Base-by-base conservation (phyloP, 2,797 vertebrate genomes). In the Todus mexicanus region DNA sequence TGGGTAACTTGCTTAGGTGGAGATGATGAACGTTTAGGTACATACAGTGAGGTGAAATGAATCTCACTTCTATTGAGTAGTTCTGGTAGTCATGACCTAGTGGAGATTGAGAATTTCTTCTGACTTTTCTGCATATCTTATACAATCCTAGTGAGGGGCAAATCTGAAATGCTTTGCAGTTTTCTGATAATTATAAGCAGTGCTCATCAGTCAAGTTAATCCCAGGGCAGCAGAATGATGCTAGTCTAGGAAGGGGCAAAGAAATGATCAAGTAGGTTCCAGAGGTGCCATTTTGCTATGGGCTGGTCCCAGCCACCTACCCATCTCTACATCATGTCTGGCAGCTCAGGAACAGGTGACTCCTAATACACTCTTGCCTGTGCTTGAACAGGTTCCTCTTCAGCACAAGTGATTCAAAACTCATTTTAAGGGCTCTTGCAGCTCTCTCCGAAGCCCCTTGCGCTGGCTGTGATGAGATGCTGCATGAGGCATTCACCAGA, bases 1-100 rank as follows among this genome's bases (percentile, higher is more conserved):
- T 76, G 71, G 77, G 80, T 92, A 65, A 72, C 60, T 90, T 0
- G 43, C 51, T 82, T 51, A 61, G 93, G 10, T 65, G 51, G 80
- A 73, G 64, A 54, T 84, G 86, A 92, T 95, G 82, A 94, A 93
- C 2, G 3, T 59, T 76, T 72, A 48, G 80, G n/a, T 78, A 66
- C 15, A 63, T 70, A 84, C 70, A 43, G 54, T 23, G 37, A 76
- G 71, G 64, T 84, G 73, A 84, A 81, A 90, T 75, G 50, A 73
- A 88, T 88, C 77, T 91, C 25, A 22, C 35, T n/a, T 79, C 56
- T 87, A 95, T 66, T 83, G 84, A 87, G 87, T 90, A 76, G 92
- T 92, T 88, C 75, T 59, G 31, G 21, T 59, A 86, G 35, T 89
- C 81, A 56, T 47, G 88, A 85, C 87, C 77, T 84, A 50, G 80